Evolutionary conservation across 2,888 invertebrate species (phyloP).

Genomic region (Lamproptera curius): DNA sequence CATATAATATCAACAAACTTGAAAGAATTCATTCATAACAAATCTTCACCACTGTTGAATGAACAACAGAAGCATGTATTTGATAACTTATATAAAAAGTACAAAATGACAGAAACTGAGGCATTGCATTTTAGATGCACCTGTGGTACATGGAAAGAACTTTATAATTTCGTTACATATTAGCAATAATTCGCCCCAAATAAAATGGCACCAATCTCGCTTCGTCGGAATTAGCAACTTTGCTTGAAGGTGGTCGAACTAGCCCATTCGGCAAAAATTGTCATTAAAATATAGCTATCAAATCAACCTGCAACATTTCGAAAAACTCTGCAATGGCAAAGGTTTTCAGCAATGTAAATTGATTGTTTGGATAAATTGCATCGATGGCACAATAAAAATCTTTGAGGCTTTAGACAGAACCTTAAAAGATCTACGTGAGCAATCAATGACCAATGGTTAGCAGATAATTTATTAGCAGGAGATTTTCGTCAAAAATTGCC

Average conservation of each 20-base stretch:
- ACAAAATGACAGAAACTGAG: constrained; percentile 29
- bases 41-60: constrained; percentile 33
- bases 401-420: constrained; percentile 26
- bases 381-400: constrained; percentile 7
- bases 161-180: constrained; percentile 27
- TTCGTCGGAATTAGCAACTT: no score
- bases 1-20: constrained; percentile 26
- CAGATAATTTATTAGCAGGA: constrained; percentile 25
- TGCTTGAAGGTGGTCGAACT: constrained; percentile 29
- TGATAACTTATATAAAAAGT: constrained; percentile 30
- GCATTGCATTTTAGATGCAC: constrained; percentile 28
- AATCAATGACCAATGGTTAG: constrained; percentile 25
- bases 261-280: constrained; percentile 28
- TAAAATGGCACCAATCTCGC: no score
- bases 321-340: constrained; percentile 28
- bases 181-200: constrained; percentile 27
- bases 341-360: constrained; percentile 27
- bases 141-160: constrained; percentile 28
- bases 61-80: constrained; percentile 29
- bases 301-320: constrained; percentile 31
- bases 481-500: constrained; percentile 26
- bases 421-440: constrained; percentile 27
- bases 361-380: constrained; percentile 31
- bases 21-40: constrained; percentile 27
- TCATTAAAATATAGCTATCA: constrained; percentile 30